Evolutionary conservation across 2,113 vertebrate genomes (phyloP).

Genomic region (Chloroceryle aenea): DNA sequence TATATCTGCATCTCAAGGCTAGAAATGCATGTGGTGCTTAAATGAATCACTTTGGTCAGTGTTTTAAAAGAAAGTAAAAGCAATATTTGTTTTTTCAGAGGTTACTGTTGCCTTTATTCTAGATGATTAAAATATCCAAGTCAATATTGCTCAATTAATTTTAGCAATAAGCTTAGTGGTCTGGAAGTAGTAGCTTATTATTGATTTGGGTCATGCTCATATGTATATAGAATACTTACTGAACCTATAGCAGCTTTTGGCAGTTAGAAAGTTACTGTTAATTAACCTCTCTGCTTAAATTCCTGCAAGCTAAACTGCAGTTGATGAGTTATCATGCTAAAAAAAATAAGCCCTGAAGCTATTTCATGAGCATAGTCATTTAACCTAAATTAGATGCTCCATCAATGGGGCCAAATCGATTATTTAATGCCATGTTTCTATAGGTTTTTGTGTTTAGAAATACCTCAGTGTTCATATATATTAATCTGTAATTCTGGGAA

Average conservation of each 20-base stretch:
- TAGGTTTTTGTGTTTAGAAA: constrained; percentile 25
- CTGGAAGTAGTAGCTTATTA: constrained; percentile 45
- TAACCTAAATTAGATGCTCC: constrained; percentile 68
- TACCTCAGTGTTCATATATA: not conserved
- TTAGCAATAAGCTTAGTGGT: constrained; percentile 60
- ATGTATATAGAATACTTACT: not conserved
- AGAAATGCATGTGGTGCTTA: not conserved
- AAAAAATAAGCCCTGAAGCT: constrained; percentile 67
- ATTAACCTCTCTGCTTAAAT: constrained; percentile 73
- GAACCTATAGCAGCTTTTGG: constrained; percentile 27
- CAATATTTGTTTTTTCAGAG: constrained; percentile 38
- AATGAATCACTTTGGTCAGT: constrained; percentile 34
- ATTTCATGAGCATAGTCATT: constrained; percentile 67
- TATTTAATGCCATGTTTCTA: constrained; percentile 54
- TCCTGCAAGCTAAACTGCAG: constrained; percentile 59
- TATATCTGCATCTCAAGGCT: not conserved
- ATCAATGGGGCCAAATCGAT: constrained; percentile 61
- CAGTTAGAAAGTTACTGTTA: constrained; percentile 67
- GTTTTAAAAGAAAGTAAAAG: constrained; percentile 52
- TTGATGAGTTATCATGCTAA: constrained; percentile 59
- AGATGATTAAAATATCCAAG: constrained; percentile 65
- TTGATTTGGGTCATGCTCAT: constrained; percentile 4
- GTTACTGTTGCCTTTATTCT: constrained; percentile 42
- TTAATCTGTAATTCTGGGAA: not conserved
- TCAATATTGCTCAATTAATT: constrained; percentile 69